A percentile compares a stretch with the other conserved stretches of the same genome.
Conservation (phyloP, 1,140 invertebrate genomes). For the Cardiocondyla obscurior region DNA sequence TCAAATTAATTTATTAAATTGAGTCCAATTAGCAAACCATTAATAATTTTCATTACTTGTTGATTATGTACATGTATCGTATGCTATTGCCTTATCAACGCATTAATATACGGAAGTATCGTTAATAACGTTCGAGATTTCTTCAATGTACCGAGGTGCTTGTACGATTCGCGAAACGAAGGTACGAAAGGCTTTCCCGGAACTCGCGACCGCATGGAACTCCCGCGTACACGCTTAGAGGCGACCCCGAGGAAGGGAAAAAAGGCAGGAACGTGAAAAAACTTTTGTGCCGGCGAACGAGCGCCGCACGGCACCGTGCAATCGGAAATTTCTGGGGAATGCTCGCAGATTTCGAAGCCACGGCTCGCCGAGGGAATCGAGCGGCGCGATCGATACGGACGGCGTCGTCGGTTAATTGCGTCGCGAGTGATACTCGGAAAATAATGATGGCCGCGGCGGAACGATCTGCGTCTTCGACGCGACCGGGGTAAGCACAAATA, state of each 20-base stretch:
- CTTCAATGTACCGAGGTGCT: not conserved
- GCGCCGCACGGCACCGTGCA: not conserved
- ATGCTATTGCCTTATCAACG: not conserved
- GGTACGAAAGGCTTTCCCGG: not conserved
- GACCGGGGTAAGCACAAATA: not conserved
- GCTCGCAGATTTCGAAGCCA: not conserved
- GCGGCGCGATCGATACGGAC: constrained; percentile 15
- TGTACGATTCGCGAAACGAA: not conserved
- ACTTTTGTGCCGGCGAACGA: not conserved
- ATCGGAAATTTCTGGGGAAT: not conserved
- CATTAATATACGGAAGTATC: not conserved
- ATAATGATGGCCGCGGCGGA: constrained; percentile 16
- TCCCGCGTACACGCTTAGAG: not conserved
- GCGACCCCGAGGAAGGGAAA: too few relatives aligned
- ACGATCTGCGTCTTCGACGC: not conserved
- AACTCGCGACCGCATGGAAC: not conserved
- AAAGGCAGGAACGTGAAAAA: not conserved
- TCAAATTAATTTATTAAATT: not conserved
- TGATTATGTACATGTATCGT: not conserved
- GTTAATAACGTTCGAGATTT: not conserved
- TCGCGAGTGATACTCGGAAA: not conserved
- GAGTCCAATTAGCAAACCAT: too few relatives aligned
- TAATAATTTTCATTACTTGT: not conserved
- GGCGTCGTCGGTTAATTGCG: constrained; percentile 19
- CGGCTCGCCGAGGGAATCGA: not conserved